Base-by-base conservation (phyloP, 2,888 invertebrate species). In the Miltochrista miniata region DNA sequence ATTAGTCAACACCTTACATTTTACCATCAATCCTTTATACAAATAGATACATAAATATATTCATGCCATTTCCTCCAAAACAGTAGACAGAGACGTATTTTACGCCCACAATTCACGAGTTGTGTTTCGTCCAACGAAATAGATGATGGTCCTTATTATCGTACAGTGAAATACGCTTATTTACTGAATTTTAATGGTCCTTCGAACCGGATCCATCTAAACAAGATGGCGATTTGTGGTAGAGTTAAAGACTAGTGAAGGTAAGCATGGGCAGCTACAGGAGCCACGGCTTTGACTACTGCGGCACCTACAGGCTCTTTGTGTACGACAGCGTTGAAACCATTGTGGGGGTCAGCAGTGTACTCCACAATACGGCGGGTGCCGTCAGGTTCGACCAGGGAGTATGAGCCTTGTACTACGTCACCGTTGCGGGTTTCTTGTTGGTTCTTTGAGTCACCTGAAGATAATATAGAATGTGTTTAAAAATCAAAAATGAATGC, bases 301-400 rank as follows among this genome's bases (percentile, higher is more conserved):
- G 85, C 85, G 8, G 80, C 83, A 0, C 90, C 92, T 0, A 86
- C 63, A 1, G 94, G 93, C 47, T 93, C 93, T 72, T 93, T 93
- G 80, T 93, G 93, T 0, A 95, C 95, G 33, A 94, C 92, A 10
- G 94, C 94, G 79, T 94, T 94, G 85, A 94, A 94, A 3, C 94
- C 94, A 68, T 94, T 94, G 52, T 93, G 86, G n/a, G 94, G 93
- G 72, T 94, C 94, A 7, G 94, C 94, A 9, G 93, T 93, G 79
- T 94, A 94, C 64, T 94, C 93, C 4, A 94, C 94, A 56, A 93
- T 89, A 40, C 90, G 92, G 46, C 94, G 85, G 0, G 93, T 92
- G 61, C 94, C 94, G 69, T 94, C 94, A 0, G 94, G 93, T 64
- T 94, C 94, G 1, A 93, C 88, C 5, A 94, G 76, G 1, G 93